Percentiles rank a stretch among this genome's conserved stretches.
phyloP scores from a whole-genome alignment of 2,888 invertebrate species.

The Chrysomela aeneicollis region DNA sequence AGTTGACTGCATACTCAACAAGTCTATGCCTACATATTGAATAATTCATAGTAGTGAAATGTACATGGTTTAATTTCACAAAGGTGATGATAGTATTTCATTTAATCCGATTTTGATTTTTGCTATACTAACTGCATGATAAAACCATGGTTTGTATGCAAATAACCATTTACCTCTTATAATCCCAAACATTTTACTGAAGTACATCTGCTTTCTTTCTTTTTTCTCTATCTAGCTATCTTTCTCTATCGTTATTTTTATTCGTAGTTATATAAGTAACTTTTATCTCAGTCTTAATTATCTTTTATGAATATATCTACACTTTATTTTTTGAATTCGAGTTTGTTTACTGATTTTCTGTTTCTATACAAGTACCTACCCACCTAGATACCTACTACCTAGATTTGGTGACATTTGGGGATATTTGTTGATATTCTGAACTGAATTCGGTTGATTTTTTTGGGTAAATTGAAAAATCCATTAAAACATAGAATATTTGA shows the following conservation, averaged over 20 bases:
- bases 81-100: neutral
- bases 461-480: too few species aligned
- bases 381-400: too few species aligned
- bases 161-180: constrained; percentile 39
- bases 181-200: constrained; percentile 52
- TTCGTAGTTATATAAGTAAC: constrained; percentile 15
- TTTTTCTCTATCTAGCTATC: constrained; percentile 15
- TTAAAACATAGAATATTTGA: too few species aligned
- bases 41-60: too few species aligned
- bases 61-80: too few species aligned
- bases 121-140: constrained; percentile 18
- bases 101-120: neutral
- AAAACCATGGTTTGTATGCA: constrained; percentile 15
- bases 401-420: too few species aligned
- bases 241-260: constrained; percentile 6
- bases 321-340: constrained; percentile 29
- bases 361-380: neutral
- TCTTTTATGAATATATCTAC: constrained; percentile 14
- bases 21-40: too few species aligned
- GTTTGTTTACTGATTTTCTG: constrained; percentile 46
- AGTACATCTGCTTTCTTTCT: constrained; percentile 40
- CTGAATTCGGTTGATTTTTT: too few species aligned
- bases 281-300: constrained; percentile 8
- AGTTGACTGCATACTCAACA: too few species aligned
- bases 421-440: too few species aligned